Conservation (phyloP, 1,140 invertebrate genomes). For the Hyles vespertilio region DNA sequence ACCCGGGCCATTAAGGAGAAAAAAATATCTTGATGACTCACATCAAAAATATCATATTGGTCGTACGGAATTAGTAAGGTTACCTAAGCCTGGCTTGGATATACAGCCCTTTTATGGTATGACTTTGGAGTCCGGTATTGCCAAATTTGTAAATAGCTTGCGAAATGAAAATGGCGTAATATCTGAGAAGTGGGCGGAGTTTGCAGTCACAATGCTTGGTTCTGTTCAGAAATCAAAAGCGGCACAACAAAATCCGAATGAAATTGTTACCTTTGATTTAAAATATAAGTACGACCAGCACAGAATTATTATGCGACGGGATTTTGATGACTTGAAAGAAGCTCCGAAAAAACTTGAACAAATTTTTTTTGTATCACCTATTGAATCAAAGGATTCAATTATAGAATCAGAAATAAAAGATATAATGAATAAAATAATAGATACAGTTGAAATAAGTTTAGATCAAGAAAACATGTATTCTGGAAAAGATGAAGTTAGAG, state of each 20-base stretch:
- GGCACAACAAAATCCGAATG: conserved; percentile 19
- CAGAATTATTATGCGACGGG: conserved; percentile 47
- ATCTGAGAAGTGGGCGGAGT: conserved; percentile 57
- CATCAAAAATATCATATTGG: conserved; percentile 61
- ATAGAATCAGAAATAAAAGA: conserved; percentile 30
- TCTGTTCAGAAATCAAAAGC: conserved; percentile 28
- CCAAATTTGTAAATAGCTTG: conserved; percentile 46
- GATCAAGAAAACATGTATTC: conserved; percentile 44
- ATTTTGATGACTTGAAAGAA: conserved; percentile 19
- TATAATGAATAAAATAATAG: conserved; percentile 43
- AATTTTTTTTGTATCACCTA: not conserved
- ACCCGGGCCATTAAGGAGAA: conserved; percentile 55
- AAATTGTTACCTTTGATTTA: conserved; percentile 48
- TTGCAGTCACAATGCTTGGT: conserved; percentile 51
- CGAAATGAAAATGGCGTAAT: conserved; percentile 42
- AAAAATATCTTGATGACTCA: conserved; percentile 51
- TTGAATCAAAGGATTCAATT: conserved; percentile 8
- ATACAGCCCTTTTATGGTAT: conserved; percentile 44
- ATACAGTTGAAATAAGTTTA: conserved; percentile 54
- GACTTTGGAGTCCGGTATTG: conserved; percentile 38
- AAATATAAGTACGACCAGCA: conserved; percentile 53
- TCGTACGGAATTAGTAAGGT: conserved; percentile 37
- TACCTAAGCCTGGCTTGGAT: conserved; percentile 51
- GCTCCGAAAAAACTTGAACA: conserved; percentile 4
- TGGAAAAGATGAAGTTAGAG: conserved; percentile 31